Evolutionary conservation across 1,140 invertebrate species (phyloP).

Genomic region (Temnothorax nylanderi): DNA sequence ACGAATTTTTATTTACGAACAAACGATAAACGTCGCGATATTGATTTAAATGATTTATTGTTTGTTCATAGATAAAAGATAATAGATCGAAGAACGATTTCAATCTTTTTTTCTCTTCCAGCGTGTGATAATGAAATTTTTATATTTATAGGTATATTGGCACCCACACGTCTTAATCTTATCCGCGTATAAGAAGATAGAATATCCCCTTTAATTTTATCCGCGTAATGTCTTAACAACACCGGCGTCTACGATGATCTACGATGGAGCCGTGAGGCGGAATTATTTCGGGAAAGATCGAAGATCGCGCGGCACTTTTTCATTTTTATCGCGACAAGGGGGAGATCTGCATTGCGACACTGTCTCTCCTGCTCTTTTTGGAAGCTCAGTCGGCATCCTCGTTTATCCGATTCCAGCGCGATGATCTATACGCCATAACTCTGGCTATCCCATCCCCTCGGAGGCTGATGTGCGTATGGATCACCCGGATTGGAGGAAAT

Average conservation of each 20-base stretch:
- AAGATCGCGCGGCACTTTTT: conserved; percentile 40
- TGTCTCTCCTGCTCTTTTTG: conserved; percentile 35
- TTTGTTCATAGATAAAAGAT: conserved; percentile 10
- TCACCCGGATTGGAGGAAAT: conserved; percentile 4
- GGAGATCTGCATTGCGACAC: conserved; percentile 53
- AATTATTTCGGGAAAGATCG: conserved; percentile 52
- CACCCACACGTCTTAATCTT: conserved; percentile 15
- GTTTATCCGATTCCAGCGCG: conserved; percentile 35
- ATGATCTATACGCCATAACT: conserved; percentile 57
- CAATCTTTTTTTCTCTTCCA: neutral
- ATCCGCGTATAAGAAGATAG: neutral
- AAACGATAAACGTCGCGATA: conserved; percentile 4
- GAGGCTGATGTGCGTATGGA: conserved; percentile 50
- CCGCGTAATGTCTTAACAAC: conserved; percentile 39
- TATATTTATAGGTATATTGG: neutral
- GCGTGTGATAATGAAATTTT: conserved; percentile 3
- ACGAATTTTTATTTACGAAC: neutral
- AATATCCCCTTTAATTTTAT: conserved; percentile 38
- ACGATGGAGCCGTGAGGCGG: conserved; percentile 25
- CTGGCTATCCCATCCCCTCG: conserved; percentile 5
- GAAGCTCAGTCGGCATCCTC: conserved; percentile 11
- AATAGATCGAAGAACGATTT: neutral
- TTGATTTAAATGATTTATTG: neutral
- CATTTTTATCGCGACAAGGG: conserved; percentile 56
- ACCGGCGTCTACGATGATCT: conserved; percentile 18